Evolutionary conservation across 53 echinoderm and acorn worm species (phyloP).

Genomic region (Patiria pectinifera): DNA sequence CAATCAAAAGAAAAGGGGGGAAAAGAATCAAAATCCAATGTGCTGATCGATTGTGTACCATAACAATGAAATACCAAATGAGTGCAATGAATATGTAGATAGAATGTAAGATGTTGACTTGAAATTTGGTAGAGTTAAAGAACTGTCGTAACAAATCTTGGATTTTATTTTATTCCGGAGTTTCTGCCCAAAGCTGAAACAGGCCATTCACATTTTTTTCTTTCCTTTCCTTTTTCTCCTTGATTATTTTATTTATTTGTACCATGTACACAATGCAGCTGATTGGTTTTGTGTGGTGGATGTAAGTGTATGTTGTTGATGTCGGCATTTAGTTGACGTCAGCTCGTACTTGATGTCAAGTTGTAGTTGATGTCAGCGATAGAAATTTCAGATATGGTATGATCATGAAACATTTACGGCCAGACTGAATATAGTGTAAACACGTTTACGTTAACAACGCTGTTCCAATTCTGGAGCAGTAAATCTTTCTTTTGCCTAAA

Average conservation of each 20-base stretch:
- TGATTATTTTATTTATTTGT: neutral
- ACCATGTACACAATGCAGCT: constrained; percentile 41
- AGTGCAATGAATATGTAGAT: constrained; percentile 63
- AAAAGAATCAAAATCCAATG: no score
- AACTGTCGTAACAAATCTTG: neutral
- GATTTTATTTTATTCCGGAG: neutral
- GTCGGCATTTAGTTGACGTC: constrained; percentile 40
- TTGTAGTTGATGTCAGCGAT: neutral
- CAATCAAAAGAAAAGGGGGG: neutral
- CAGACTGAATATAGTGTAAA: no score
- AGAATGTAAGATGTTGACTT: constrained; percentile 35
- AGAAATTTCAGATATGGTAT: neutral
- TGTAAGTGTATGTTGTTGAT: constrained; percentile 24
- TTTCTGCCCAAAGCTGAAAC: neutral
- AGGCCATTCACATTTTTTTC: neutral
- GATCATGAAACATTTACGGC: neutral
- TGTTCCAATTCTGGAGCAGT: no score
- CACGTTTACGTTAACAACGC: no score
- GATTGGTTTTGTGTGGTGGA: neutral
- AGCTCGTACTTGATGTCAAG: neutral
- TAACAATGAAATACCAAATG: constrained; percentile 40
- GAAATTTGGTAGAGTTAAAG: constrained; percentile 14
- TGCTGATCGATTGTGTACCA: neutral
- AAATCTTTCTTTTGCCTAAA: no score
- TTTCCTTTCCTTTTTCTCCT: neutral